These are phyloP conservation scores for Paracanthobrama guichenoti DNA, from an alignment of 2,113 vertebrate species.

Conservation along the genomic window DNA sequence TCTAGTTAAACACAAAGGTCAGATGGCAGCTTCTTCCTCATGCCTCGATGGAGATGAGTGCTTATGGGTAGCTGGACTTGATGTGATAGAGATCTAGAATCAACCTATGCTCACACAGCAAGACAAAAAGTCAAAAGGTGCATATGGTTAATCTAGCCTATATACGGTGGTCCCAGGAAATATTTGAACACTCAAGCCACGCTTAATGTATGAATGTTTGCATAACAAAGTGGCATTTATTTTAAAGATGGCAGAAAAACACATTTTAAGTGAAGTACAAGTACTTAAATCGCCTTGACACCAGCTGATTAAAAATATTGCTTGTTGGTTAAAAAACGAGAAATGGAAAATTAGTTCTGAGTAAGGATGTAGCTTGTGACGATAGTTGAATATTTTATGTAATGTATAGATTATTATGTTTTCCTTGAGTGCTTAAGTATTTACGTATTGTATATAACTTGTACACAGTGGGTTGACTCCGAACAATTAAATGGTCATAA, in stretches of 20 bases:
- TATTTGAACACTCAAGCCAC: background rate
- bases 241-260: background rate
- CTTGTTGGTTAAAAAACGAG: background rate
- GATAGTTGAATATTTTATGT: background rate
- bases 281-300: background rate
- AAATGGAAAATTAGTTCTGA: background rate
- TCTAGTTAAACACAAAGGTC: conserved; percentile 48
- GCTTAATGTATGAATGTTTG: background rate
- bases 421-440: too few species aligned
- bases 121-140: background rate
- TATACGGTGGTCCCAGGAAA: background rate
- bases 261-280: background rate
- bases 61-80: conserved; percentile 3
- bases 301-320: background rate
- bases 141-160: background rate
- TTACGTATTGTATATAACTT: background rate
- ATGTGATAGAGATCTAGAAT: background rate
- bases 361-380: background rate
- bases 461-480: background rate
- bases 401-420: too few species aligned
- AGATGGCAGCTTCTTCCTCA: conserved; percentile 35
- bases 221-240: background rate
- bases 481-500: background rate
- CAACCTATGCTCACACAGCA: background rate
- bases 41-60: conserved; percentile 30